Evolutionary conservation across 2,888 invertebrate genomes (phyloP).

Genomic region (Spilosoma lubricipeda): DNA sequence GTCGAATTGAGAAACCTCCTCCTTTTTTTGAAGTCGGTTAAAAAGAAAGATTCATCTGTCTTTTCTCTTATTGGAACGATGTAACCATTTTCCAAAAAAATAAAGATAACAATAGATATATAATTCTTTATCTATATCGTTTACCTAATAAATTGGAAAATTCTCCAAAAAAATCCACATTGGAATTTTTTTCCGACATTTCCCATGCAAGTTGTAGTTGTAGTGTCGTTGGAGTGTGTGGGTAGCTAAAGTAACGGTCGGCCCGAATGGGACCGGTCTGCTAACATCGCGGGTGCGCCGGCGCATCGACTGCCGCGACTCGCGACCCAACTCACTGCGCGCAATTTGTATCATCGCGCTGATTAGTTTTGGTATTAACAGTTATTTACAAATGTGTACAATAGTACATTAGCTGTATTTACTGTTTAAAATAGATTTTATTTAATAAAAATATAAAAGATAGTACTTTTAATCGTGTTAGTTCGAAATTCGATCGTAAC

Average conservation of each 20-base stretch:
- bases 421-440: too few relatives aligned
- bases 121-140: too few relatives aligned
- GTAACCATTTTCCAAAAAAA: too few relatives aligned
- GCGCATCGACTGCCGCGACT: conserved; percentile 18
- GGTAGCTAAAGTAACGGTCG: conserved; percentile 63
- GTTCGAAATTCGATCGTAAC: too few relatives aligned
- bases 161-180: neutral
- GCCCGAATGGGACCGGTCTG: conserved; percentile 64
- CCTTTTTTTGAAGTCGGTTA: too few relatives aligned
- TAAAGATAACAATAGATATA: too few relatives aligned
- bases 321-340: conserved; percentile 11
- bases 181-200: conserved; percentile 36
- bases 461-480: too few relatives aligned
- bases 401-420: neutral
- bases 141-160: neutral
- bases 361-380: conserved; percentile 9
- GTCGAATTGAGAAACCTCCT: too few relatives aligned
- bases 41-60: too few relatives aligned
- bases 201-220: conserved; percentile 29
- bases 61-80: too few relatives aligned
- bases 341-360: conserved; percentile 3
- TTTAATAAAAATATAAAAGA: too few relatives aligned
- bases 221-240: conserved; percentile 42
- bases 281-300: conserved; percentile 9
- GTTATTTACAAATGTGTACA: neutral